Percentiles rank a stretch among this genome's conserved stretches.
Conservation (phyloP, 2,888 invertebrate species). For the Proisotoma minuta region DNA sequence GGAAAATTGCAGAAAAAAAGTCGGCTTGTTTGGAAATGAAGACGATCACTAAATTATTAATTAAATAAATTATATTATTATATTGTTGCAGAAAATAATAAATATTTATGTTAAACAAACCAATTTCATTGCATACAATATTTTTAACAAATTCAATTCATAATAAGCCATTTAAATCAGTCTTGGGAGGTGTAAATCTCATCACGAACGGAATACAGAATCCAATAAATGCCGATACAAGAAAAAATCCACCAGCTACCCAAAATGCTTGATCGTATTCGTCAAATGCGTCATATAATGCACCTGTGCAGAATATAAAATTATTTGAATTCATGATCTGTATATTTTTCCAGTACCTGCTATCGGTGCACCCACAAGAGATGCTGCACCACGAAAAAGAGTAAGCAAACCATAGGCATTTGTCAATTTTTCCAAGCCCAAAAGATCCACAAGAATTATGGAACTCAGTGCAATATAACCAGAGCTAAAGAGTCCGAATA, state of each 20-base stretch:
- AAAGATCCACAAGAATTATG: conserved; percentile 90
- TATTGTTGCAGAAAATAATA: not conserved
- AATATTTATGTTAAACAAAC: too few relatives aligned
- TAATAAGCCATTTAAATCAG: too few relatives aligned
- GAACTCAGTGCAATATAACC: conserved; percentile 94
- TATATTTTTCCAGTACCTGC: too few relatives aligned
- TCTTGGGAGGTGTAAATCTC: too few relatives aligned
- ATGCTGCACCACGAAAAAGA: conserved; percentile 88
- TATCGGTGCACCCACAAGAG: conserved; percentile 77
- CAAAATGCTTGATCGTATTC: conserved; percentile 85
- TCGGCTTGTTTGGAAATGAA: conserved; percentile 39
- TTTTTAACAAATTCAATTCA: too few relatives aligned
- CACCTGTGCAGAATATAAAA: too few relatives aligned
- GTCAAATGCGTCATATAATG: conserved; percentile 78
- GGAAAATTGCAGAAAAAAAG: conserved; percentile 34
- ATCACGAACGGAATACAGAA: conserved; percentile 49
- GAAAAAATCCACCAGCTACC: conserved; percentile 83
- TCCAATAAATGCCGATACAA: conserved; percentile 75
- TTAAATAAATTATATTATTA: not conserved
- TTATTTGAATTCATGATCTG: too few relatives aligned
- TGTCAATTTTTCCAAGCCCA: conserved; percentile 90
- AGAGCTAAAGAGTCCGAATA: conserved; percentile 89
- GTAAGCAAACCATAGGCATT: conserved; percentile 95
- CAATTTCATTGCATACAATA: too few relatives aligned
- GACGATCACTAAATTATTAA: conserved; percentile 24